These are phyloP conservation scores for Phortica variegata DNA, from an alignment of 1,140 invertebrate genomes.

Conservation along the genomic window DNA sequence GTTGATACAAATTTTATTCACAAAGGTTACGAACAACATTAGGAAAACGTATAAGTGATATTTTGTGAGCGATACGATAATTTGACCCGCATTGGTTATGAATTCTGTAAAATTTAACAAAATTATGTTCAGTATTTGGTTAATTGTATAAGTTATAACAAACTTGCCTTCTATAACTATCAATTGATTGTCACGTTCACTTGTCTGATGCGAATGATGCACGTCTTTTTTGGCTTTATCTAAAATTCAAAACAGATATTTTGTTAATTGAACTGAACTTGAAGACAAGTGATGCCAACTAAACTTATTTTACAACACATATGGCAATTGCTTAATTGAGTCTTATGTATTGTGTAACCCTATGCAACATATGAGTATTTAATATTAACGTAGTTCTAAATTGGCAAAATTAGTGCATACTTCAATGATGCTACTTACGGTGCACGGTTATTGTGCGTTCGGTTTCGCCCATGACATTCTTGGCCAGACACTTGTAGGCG, in stretches of 20 bases:
- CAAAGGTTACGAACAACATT: constrained; percentile 24
- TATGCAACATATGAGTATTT: too few relatives aligned
- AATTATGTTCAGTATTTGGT: too few relatives aligned
- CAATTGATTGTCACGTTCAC: constrained; percentile 40
- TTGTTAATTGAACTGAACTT: too few relatives aligned
- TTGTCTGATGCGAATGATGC: constrained; percentile 41
- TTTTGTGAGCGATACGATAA: neutral
- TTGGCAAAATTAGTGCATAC: neutral
- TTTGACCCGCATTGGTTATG: constrained; percentile 14
- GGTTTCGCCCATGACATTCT: constrained; percentile 63
- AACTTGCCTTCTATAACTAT: constrained; percentile 47
- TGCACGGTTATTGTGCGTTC: constrained; percentile 63
- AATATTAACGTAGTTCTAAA: neutral
- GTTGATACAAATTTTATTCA: constrained; percentile 40
- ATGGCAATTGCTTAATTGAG: neutral
- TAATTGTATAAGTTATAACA: neutral
- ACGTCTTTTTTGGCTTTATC: constrained; percentile 49
- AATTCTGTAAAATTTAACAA: constrained; percentile 26
- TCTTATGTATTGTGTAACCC: too few relatives aligned
- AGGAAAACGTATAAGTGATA: too few relatives aligned
- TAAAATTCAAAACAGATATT: too few relatives aligned
- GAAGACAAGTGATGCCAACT: too few relatives aligned
- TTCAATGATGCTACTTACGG: constrained; percentile 60
- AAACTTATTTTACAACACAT: constrained; percentile 2
- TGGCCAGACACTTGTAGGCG: constrained; percentile 64